Percentiles rank a stretch among this genome's conserved stretches.
Conservation (phyloP, 2,888 invertebrate species). For the Hydriomena furcata region DNA sequence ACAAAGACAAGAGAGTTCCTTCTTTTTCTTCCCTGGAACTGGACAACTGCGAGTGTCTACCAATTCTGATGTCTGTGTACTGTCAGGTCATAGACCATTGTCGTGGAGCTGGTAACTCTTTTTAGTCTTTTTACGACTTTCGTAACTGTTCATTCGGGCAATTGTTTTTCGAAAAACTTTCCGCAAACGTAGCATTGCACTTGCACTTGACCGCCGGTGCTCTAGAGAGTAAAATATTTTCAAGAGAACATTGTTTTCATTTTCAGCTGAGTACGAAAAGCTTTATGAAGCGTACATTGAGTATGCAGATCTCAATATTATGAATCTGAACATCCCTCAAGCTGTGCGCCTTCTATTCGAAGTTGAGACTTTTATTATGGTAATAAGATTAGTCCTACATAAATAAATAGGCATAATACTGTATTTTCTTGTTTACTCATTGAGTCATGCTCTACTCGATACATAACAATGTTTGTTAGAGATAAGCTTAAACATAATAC, state of each 20-base stretch:
- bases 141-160: too few relatives aligned
- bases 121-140: too few relatives aligned
- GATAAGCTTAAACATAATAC: too few relatives aligned
- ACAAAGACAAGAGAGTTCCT: constrained; percentile 48
- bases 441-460: too few relatives aligned
- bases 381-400: too few relatives aligned
- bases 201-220: too few relatives aligned
- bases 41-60: constrained; percentile 82
- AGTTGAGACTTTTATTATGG: constrained; percentile 68
- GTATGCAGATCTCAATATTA: constrained; percentile 82
- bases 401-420: too few relatives aligned
- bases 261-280: constrained; percentile 70
- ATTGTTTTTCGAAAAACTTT: too few relatives aligned
- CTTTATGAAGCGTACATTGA: constrained; percentile 82
- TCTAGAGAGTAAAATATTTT: too few relatives aligned
- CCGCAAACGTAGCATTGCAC: too few relatives aligned
- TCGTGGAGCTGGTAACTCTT: constrained; percentile 77
- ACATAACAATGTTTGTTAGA: too few relatives aligned
- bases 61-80: constrained; percentile 82
- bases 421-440: too few relatives aligned
- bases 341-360: constrained; percentile 80
- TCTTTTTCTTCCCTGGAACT: constrained; percentile 81
- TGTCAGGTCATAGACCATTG: constrained; percentile 84
- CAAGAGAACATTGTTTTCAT: not conserved
- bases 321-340: constrained; percentile 80